Base-by-base conservation (phyloP, 2,797 vertebrate genomes). In the Danio kyathit region DNA sequence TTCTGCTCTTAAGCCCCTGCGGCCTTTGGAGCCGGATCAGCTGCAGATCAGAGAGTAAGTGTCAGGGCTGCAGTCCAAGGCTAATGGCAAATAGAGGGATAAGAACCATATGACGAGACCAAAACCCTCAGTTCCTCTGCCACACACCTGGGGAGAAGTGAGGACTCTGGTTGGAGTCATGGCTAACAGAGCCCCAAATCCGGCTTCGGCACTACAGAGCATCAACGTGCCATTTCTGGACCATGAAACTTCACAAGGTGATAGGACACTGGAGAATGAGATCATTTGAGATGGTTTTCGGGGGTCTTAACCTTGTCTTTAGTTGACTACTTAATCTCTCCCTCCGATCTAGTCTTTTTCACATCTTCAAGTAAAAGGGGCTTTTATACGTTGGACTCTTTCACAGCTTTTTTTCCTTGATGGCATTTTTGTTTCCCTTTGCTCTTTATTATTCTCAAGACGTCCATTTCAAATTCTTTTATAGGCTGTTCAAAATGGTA, bases 341-440 rank as follows among this genome's bases (percentile, higher is more conserved):
- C 61, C 82, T 82, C 88, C 86, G 89, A 82, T 86, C 86, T 90
- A 91, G 86, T 89, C 90, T 90, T 93, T 87, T 90, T 85, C 83
- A 46, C 54, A 70, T 76, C 14, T 67, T 66, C 63, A 67, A 49
- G 21, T 60, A 61, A 66, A 82, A 67, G 52, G 61, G 77, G 29
- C 54, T 63, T 79, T 79, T 61, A 74, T 87, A 76, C 67, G 49
- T 52, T 82, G 69, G 74, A 44, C 38, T 75, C 67, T 51, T 81
- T 65, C 43, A 73, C 57, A 56, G 44, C 21, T 57, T 70, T 72
- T 59, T 72, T 75, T 21, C 54, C 77, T 75, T 76, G 66, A 80
- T 79, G 64, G 56, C 69, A 71, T 78, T 72, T 57, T 29, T 29
- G 67, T 78, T 60, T 77, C 79, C 60, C 14, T 79, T 41, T 57